These are phyloP conservation scores for Brassicogethes aeneus DNA, from an alignment of 2,888 invertebrate species.

Conservation along the genomic window DNA sequence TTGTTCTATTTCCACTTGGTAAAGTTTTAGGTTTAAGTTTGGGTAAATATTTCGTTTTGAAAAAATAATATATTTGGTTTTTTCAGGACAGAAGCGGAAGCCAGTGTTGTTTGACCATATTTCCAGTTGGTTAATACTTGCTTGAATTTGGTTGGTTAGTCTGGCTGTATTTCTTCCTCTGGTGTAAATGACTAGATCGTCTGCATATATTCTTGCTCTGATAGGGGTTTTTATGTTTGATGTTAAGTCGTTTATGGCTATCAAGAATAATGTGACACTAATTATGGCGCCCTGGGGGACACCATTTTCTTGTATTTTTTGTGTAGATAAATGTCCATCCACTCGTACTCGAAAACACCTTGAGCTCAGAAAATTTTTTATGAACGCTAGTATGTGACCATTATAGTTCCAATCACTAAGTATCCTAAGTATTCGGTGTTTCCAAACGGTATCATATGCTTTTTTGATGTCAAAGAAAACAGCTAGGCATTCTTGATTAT, in stretches of 20 bases:
- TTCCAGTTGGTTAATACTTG: no score
- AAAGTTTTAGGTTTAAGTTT: no score
- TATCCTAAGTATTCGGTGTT: conserved; percentile 4
- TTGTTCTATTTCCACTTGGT: no score
- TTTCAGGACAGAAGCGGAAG: no score
- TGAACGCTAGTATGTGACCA: conserved; percentile 9
- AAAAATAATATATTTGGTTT: no score
- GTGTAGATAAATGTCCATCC: conserved; percentile 7
- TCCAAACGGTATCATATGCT: conserved; percentile 10
- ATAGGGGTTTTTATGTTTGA: conserved; percentile 3
- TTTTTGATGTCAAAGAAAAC: conserved; percentile 10
- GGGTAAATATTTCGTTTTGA: no score
- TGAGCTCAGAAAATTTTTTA: conserved; percentile 8
- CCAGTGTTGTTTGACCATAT: no score
- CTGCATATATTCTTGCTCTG: neutral
- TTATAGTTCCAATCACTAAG: conserved; percentile 5
- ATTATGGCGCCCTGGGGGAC: conserved; percentile 10
- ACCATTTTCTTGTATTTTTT: conserved; percentile 6
- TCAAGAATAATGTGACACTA: conserved; percentile 8
- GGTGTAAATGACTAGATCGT: no score
- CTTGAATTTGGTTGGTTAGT: no score
- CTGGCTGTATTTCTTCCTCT: no score
- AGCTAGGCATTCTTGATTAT: conserved; percentile 6
- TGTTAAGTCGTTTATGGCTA: conserved; percentile 9
- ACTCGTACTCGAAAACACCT: conserved; percentile 7